phyloP scores from a whole-genome alignment of 2,113 vertebrate species.

The rat (Rattus norvegicus) region GRCr8 NC_086039.1:46223001-46223500 shows the following conservation, averaged over 20 bases:
- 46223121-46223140: background rate
- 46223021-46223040: too few relatives aligned
- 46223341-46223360: too few relatives aligned
- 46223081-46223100: background rate
- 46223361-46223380: background rate
- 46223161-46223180: background rate
- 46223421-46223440: background rate
- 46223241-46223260: conserved; percentile 5
- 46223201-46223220: background rate
- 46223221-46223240: background rate
- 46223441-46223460: background rate
- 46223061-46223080: background rate
- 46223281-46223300: background rate
- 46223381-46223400: background rate
- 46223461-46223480: background rate
- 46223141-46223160: background rate
- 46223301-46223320: background rate
- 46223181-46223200: background rate
- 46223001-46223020: too few relatives aligned
- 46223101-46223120: background rate
- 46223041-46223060: background rate
- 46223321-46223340: background rate
- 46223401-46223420: background rate
- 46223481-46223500: background rate
- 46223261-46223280: background rate